Evolutionary conservation across 2,113 vertebrate species (phyloP).

Genomic region (Theropithecus gelada): DNA sequence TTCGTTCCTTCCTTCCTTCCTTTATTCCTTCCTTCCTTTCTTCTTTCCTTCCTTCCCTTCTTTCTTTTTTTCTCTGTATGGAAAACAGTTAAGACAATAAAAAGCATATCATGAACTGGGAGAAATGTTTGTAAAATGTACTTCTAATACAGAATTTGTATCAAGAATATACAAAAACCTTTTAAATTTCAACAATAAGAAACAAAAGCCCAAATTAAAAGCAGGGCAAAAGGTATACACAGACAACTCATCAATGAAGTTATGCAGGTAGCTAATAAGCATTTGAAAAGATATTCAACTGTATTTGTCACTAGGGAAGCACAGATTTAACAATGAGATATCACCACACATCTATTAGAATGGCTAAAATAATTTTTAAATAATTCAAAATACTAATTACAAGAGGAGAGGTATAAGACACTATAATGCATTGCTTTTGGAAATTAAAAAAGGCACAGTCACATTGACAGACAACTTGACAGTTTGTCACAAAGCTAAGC

Average conservation of each 20-base stretch:
- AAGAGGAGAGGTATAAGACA: too few relatives aligned
- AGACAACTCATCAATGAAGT: background rate
- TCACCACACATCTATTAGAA: background rate
- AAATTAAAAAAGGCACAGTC: background rate
- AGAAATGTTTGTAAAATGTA: background rate
- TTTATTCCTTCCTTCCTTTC: too few relatives aligned
- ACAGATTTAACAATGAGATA: background rate
- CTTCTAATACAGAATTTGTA: background rate
- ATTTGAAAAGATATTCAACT: background rate
- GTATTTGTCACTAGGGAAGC: background rate
- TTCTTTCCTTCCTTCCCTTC: too few relatives aligned
- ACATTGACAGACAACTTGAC: background rate
- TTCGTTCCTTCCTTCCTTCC: too few relatives aligned
- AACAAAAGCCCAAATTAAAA: background rate
- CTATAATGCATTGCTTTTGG: background rate
- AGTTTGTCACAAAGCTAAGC: background rate
- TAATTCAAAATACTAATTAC: background rate
- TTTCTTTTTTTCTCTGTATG: background rate
- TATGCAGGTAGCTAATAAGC: background rate
- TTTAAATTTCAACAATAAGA: background rate
- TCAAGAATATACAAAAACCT: background rate
- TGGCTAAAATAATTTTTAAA: background rate
- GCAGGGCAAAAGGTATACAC: background rate
- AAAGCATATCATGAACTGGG: background rate
- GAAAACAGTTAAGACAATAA: background rate